phyloP scores from a whole-genome alignment of 2,888 invertebrate species.

The Nasonovia ribisnigri region DNA sequence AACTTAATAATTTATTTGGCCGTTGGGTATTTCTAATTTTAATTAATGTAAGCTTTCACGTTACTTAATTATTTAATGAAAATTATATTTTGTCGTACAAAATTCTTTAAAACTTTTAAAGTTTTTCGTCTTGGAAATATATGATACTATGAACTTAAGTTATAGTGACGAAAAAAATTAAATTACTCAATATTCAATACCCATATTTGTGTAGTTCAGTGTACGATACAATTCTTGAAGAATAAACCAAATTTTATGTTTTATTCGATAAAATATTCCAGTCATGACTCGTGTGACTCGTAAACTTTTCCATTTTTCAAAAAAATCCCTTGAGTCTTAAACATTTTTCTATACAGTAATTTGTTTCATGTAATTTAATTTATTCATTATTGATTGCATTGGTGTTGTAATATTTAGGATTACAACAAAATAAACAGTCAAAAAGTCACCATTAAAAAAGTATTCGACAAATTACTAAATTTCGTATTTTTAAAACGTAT shows the following conservation, averaged over 20 bases:
- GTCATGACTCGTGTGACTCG: background rate
- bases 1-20: background rate
- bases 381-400: background rate
- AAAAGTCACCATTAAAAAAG: background rate
- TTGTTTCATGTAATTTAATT: background rate
- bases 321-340: background rate
- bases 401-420: background rate
- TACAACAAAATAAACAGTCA: background rate
- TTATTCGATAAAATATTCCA: constrained; percentile 1
- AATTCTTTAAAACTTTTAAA: background rate
- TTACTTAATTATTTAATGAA: background rate
- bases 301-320: background rate
- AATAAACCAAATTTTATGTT: background rate
- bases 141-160: background rate
- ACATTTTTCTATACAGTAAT: background rate
- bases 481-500: background rate
- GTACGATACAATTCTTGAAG: background rate
- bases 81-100: background rate
- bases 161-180: background rate
- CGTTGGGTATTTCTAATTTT: background rate
- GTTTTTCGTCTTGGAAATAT: background rate
- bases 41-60: background rate
- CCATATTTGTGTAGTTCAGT: background rate
- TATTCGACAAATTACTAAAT: background rate
- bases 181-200: background rate